phyloP scores from a whole-genome alignment of 2,113 vertebrate genomes.

The Ancistrus triradiatus region DNA sequence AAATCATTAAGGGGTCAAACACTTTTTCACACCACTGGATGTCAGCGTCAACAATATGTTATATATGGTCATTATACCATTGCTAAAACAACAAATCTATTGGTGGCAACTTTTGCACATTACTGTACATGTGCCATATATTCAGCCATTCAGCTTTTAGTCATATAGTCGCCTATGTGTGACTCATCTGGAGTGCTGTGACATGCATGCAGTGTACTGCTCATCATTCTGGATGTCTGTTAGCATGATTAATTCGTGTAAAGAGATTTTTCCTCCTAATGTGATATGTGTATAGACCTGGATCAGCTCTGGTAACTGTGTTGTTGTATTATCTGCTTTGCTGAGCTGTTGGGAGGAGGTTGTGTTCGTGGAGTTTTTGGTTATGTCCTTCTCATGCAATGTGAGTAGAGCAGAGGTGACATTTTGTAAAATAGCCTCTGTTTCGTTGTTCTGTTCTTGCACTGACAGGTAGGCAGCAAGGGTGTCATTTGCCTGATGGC shows the following conservation, averaged over 20 bases:
- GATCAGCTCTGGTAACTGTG: constrained; percentile 18
- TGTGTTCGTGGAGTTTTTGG: constrained; percentile 40
- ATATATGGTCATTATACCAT: no score
- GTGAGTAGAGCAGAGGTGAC: constrained; percentile 51
- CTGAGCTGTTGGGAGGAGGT: constrained; percentile 49
- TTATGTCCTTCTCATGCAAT: constrained; percentile 3
- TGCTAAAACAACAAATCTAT: no score
- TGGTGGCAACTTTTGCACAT: no score
- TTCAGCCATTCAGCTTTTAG: no score
- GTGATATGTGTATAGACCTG: constrained; percentile 25
- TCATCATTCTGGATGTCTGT: constrained; percentile 6
- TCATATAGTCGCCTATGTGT: no score
- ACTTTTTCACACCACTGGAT: no score
- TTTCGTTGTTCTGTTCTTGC: constrained; percentile 41
- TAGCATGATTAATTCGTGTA: not conserved
- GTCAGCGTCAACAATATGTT: no score
- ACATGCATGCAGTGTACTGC: no score
- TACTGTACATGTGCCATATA: no score
- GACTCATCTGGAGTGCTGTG: no score
- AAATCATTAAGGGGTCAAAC: no score
- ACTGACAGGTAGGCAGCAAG: constrained; percentile 46
- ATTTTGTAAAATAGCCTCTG: constrained; percentile 48
- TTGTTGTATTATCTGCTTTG: constrained; percentile 40
- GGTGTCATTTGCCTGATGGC: constrained; percentile 50
- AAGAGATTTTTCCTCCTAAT: not conserved